Percentiles rank a stretch among this genome's conserved stretches.
Conservation (phyloP, 2,113 vertebrate genomes). For the Salvelinus sp. region DNA sequence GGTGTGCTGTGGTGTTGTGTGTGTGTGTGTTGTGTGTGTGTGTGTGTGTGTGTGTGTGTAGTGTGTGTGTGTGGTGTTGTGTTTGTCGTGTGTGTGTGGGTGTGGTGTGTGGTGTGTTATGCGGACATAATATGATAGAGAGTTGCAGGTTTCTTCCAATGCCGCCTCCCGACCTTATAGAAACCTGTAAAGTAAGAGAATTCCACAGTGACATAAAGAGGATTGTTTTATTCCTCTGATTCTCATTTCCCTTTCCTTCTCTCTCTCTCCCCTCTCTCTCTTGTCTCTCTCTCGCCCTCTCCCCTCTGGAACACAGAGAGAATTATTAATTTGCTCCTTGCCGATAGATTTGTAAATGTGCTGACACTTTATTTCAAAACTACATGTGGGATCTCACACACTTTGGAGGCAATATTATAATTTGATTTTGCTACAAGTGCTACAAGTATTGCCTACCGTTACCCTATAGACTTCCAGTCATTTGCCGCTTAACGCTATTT, state of each 20-base stretch:
- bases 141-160: too few species aligned
- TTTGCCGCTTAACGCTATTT: too few species aligned
- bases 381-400: constrained; percentile 58
- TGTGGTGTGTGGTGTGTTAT: neutral
- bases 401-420: constrained; percentile 49
- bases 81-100: neutral
- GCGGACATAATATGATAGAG: too few species aligned
- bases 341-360: constrained; percentile 69
- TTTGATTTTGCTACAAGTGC: constrained; percentile 42
- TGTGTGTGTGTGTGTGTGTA: neutral
- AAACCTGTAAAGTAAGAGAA: too few species aligned
- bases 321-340: constrained; percentile 73
- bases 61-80: neutral
- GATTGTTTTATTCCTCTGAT: constrained; percentile 10
- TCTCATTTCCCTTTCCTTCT: constrained; percentile 58
- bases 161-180: too few species aligned
- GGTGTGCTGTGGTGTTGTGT: neutral
- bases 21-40: neutral
- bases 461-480: too few species aligned
- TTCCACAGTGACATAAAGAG: constrained; percentile 30
- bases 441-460: too few species aligned
- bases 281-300: constrained; percentile 44
- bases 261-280: constrained; percentile 49
- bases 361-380: constrained; percentile 76
- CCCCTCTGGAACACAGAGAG: constrained; percentile 57